phyloP scores from a whole-genome alignment of 1,140 invertebrate species.

The Drosophila ficusphila region DNA sequence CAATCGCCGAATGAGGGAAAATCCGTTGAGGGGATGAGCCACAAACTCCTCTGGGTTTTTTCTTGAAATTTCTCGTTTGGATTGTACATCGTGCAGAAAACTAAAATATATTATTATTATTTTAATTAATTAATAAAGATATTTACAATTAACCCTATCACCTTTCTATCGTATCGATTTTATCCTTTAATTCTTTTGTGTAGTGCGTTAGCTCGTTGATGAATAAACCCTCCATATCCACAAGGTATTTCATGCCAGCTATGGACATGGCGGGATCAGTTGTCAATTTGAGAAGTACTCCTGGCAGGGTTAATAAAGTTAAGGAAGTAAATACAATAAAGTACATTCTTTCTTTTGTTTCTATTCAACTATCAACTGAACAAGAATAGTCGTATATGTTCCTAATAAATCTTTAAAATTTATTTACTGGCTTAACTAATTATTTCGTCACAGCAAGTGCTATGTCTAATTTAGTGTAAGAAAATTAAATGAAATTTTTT shows the following conservation, averaged over 20 bases:
- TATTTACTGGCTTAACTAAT: too few relatives aligned
- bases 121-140: too few relatives aligned
- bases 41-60: constrained; percentile 10
- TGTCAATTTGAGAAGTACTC: background rate
- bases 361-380: background rate
- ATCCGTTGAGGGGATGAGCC: constrained; percentile 41
- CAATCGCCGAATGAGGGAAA: constrained; percentile 38
- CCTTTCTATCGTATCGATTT: constrained; percentile 34
- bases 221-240: constrained; percentile 9
- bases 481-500: too few relatives aligned
- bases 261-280: constrained; percentile 19
- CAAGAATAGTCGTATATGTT: too few relatives aligned
- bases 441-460: too few relatives aligned
- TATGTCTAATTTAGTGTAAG: too few relatives aligned
- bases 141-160: background rate
- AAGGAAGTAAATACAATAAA: background rate
- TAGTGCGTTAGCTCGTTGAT: constrained; percentile 28
- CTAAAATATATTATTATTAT: constrained; percentile 6
- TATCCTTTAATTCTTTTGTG: background rate
- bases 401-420: too few relatives aligned
- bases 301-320: background rate
- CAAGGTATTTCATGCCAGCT: constrained; percentile 8
- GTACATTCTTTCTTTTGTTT: background rate
- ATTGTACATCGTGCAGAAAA: constrained; percentile 8
- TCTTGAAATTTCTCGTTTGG: constrained; percentile 3